Evolutionary conservation across 2,113 vertebrate species (phyloP), one percentile per base, ranked within the genome.

Genomic region (Acrocephalus arundinaceus): DNA sequence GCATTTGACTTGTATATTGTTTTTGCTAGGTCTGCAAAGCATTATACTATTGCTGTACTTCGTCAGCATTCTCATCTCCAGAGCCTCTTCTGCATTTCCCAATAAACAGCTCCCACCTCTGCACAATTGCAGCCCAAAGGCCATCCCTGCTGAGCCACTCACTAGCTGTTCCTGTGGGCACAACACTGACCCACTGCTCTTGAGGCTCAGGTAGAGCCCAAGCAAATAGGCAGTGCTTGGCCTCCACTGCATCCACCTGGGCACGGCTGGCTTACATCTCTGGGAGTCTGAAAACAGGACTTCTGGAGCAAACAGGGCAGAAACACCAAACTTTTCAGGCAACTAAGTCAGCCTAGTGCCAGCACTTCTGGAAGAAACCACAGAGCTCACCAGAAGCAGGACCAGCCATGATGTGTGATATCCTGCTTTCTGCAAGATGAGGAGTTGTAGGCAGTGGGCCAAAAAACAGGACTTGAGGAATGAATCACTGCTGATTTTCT

Each of bases 361-460:
- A 86, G 58, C 45, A 28, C 31, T 73, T 80, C 63, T 61, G 46
- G 45, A 90, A 86, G 79, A 19, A 83, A 57, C 31, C 31, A 86
- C 31, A 86, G 59, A 76, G 54, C 24, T 45, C 43, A 85, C 27
- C 8, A 6, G 14, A 16, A 84, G 41, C 16, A 61, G 45, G 63
- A 46, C 30, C 54, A 74, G 54, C 58, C 74, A 52, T 0, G 0
- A 28, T 30, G 57, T 14, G 15, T 0, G 1, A 72, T 0, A 0
- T 37, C 33, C 35, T 24, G 35, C 57, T 39, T 62, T 45, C n/a
- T 66, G 27, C 59, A 39, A 48, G 21, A 57, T 21, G 21, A 91
- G 30, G 16, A 28, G 30, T 3, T 76, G 39, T 16, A 68, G 30
- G 8, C 13, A 87, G 1, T 12, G 35, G 39, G 25, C 41, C 12